These are phyloP conservation scores for Antheraea pernyi DNA, from an alignment of 1,140 invertebrate genomes.

Conservation along the genomic window DNA sequence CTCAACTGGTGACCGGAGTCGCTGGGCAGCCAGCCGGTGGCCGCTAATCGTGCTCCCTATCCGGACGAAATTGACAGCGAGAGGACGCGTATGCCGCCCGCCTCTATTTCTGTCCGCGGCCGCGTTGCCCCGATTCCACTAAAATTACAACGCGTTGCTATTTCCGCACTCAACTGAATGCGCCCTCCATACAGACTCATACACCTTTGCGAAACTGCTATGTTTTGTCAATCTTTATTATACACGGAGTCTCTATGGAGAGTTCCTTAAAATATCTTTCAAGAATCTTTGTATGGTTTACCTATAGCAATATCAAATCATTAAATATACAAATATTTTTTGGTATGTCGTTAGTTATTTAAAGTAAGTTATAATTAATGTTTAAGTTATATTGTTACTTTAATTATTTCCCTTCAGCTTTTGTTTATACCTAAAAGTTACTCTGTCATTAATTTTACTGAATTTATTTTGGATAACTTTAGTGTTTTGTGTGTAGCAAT, in stretches of 20 bases:
- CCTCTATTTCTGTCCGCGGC: conserved; percentile 73
- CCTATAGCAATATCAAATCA: too few relatives aligned
- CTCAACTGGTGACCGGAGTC: conserved; percentile 9
- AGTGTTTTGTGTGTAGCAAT: too few relatives aligned
- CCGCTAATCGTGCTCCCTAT: conserved; percentile 70
- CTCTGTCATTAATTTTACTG: too few relatives aligned
- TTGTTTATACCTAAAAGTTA: too few relatives aligned
- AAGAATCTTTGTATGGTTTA: too few relatives aligned
- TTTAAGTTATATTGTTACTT: too few relatives aligned
- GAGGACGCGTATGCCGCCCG: conserved; percentile 65
- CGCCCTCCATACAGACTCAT: conserved; percentile 47
- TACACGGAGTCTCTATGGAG: neutral
- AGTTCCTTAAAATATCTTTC: too few relatives aligned
- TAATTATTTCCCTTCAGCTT: too few relatives aligned
- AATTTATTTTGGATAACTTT: too few relatives aligned
- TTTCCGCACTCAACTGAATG: conserved; percentile 70
- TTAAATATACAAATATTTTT: too few relatives aligned
- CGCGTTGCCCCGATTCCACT: conserved; percentile 77
- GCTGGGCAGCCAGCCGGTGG: conserved; percentile 22
- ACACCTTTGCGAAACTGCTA: conserved; percentile 46
- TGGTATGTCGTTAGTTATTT: too few relatives aligned
- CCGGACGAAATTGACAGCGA: conserved; percentile 73
- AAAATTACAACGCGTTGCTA: conserved; percentile 75
- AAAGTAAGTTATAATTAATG: too few relatives aligned
- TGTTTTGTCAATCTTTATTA: neutral